Percentiles rank a stretch among this genome's conserved stretches.
Conservation (phyloP, 2,888 invertebrate species). For the Nemapogon koenigi region DNA sequence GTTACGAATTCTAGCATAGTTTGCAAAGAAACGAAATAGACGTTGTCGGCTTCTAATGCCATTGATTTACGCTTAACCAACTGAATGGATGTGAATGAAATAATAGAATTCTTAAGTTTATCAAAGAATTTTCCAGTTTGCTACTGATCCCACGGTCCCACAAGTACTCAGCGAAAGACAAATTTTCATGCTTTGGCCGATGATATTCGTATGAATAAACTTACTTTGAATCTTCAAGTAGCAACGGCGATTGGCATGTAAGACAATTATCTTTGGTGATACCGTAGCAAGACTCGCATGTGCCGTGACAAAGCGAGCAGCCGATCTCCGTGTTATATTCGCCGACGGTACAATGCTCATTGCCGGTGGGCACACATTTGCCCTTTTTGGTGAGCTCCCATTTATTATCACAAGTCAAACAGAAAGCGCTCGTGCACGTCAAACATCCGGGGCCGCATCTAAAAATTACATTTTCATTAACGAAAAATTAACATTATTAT, state of each 20-base stretch:
- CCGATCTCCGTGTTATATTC: conserved; percentile 66
- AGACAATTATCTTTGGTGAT: conserved; percentile 75
- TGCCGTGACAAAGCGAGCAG: conserved; percentile 78
- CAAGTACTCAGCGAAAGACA: too few species aligned
- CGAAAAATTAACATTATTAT: too few species aligned
- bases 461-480: too few species aligned
- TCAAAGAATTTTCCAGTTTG: too few species aligned
- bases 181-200: too few species aligned
- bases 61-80: too few species aligned
- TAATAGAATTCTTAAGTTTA: too few species aligned
- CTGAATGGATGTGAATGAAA: too few species aligned
- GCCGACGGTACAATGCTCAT: conserved; percentile 72
- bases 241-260: conserved; percentile 75
- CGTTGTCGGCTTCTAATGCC: too few species aligned
- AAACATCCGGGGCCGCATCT: conserved; percentile 80
- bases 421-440: conserved; percentile 75
- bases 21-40: too few species aligned
- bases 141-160: too few species aligned
- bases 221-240: conserved; percentile 69
- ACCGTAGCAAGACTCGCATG: conserved; percentile 85
- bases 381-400: conserved; percentile 81
- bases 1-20: too few species aligned
- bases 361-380: conserved; percentile 74
- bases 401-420: conserved; percentile 74
- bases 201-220: conserved; percentile 17